Base-by-base conservation (phyloP, 2,797 vertebrate species). In the Paguma larvata region DNA sequence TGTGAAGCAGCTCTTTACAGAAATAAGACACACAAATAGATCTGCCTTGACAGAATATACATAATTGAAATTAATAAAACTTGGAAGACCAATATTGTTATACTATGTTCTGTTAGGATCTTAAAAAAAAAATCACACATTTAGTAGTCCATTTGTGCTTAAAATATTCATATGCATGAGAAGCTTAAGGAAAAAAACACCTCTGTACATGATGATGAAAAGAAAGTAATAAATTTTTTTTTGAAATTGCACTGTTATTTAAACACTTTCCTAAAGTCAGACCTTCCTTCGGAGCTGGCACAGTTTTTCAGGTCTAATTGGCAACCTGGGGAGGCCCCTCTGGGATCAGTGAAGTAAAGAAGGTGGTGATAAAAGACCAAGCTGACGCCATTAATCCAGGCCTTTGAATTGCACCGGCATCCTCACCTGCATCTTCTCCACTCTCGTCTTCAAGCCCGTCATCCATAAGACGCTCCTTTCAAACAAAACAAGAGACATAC, bases 341-440 rank as follows among this genome's bases (percentile, higher is more conserved):
- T 2, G 99, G 99, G 97, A 99, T 99, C 18, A 99, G 99, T 0
- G 99, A 99, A 96, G 99, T 99, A 98, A 99, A 99, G 98, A 99
- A 99, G 51, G 99, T 99, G 67, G 99, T 99, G 98, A 99, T 99
- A 97, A 99, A 99, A 7, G 99, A 99, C 99, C 99, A 99, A 1
- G 99, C 99, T 85, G 99, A 99, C 83, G 99, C 99, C 98, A 99
- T 98, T 98, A 99, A 99, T 79, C 99, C 99, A 3, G 99, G 98
- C 75, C 99, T 98, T 2, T 98, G 99, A 46, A 97, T 96, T 3
- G 98, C 98, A 95, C 98, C 98, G 3, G 98, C 98, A 80, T 99
- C 99, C 56, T 99, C 99, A 0, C 96, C 98, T 21, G 98, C 98
- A 86, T 99, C 99, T 98, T 99, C 99, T 59, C 99, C 99, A 0